phyloP scores from a whole-genome alignment of 2,797 vertebrate genomes.

The Meda fulgida region DNA sequence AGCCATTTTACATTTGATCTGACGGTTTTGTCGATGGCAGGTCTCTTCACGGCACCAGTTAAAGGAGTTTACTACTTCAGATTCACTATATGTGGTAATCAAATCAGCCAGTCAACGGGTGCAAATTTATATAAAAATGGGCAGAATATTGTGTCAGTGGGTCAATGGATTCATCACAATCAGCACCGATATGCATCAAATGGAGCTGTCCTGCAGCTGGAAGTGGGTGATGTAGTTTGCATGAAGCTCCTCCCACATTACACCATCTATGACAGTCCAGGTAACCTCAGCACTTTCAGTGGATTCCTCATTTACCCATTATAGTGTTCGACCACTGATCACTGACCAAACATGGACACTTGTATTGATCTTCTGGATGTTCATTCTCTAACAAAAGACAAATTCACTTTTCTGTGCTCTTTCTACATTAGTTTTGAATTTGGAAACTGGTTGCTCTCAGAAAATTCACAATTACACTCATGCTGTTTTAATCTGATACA shows the following conservation, averaged over 20 bases:
- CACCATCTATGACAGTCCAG: constrained; percentile 16
- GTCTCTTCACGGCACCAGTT: constrained; percentile 37
- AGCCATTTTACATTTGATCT: not conserved
- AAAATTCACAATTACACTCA: not conserved
- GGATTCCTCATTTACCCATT: constrained; percentile 39
- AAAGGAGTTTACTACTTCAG: constrained; percentile 41
- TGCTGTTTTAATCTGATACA: not conserved
- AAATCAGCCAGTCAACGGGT: not conserved
- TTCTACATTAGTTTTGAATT: not conserved
- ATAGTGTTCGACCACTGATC: not conserved
- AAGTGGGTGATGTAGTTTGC: constrained; percentile 30
- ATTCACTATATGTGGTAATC: not conserved
- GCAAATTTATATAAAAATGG: constrained; percentile 21
- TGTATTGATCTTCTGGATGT: too few relatives aligned
- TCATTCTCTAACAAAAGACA: not conserved
- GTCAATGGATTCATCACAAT: not conserved
- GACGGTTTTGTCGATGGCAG: constrained; percentile 13
- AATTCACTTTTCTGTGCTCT: not conserved
- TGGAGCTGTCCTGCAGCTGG: constrained; percentile 30
- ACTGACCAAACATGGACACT: not conserved
- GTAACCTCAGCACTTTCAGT: constrained; percentile 33
- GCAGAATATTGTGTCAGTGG: constrained; percentile 6
- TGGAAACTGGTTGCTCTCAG: not conserved
- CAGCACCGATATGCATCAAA: constrained; percentile 23
- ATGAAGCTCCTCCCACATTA: not conserved